Evolutionary conservation across 2,797 vertebrate species (phyloP), one percentile per base, ranked within the genome.

Genomic region (Pteronotus mesoamericanus): DNA sequence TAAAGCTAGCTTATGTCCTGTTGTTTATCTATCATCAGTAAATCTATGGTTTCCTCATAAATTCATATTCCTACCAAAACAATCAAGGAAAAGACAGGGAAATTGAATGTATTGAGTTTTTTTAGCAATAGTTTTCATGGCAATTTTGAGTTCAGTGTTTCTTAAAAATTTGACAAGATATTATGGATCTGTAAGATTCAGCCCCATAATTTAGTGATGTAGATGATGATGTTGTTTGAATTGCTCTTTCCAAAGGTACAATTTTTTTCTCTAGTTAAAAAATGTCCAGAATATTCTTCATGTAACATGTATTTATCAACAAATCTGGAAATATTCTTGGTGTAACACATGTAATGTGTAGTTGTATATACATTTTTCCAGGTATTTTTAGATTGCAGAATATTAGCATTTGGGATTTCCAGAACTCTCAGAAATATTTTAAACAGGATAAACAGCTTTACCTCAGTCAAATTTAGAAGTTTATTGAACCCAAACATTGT

Each of bases 121-220:
- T 89, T 89, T 87, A 79, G 12, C 55, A 11, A 15, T 61, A 15
- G 46, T 88, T 89, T 96, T 91, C 39, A 18, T 12, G 37, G 71
- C 3, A 37, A 24, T 3, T 1, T 59, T 61, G 24, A 93, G 12
- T 82, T 82, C 10, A 9, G 24, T 61, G 55, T 46, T 42, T 91
- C 26, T 91, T 77, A 71, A 92, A 89, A 51, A 92, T 61, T 80
- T 84, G 83, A 91, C 78, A 91, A 91, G n/a, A 77, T 71, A 21
- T 29, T 89, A n/a, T 66, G n/a, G 18, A 75, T 86, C 64, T 71
- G 68, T 75, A 93, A 91, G 34, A 86, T 64, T 64, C 42, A 46
- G 18, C 86, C 3, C 29, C 18, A 61, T 64, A n/a, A 9, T 93
- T 86, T 71, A 86, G 51, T 94, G 86, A 71, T 42, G 72, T 34